Evolutionary conservation across 2,797 vertebrate species (phyloP).

Genomic region (Acomys russatus): DNA sequence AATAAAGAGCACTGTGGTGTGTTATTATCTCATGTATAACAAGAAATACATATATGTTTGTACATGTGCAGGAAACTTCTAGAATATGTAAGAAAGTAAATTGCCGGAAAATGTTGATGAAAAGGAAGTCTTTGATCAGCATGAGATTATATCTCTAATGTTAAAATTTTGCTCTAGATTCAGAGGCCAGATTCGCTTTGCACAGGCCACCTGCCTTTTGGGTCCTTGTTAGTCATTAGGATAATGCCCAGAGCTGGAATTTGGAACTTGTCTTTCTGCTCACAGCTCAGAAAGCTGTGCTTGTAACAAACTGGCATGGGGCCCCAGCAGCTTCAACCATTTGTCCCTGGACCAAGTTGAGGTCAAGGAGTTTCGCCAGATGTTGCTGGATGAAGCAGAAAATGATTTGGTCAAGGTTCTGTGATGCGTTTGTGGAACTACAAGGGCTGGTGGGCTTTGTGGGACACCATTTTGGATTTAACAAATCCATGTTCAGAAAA

Average conservation of each 20-base stretch:
- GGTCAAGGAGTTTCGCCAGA: neutral
- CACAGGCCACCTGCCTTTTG: neutral
- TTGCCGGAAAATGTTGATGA: conserved; percentile 33
- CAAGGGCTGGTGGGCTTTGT: neutral
- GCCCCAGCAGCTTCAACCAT: neutral
- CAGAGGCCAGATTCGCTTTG: neutral
- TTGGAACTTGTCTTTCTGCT: neutral
- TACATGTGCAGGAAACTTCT: conserved; percentile 6
- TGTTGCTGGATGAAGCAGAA: neutral
- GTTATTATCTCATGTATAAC: neutral
- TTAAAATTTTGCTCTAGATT: neutral
- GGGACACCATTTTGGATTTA: neutral
- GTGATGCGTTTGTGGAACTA: neutral
- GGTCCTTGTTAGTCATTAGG: neutral
- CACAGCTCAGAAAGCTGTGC: conserved; percentile 33
- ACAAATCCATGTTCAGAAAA: neutral
- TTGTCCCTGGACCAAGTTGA: conserved; percentile 22
- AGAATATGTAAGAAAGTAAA: conserved; percentile 56
- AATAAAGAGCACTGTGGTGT: neutral
- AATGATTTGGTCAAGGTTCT: neutral
- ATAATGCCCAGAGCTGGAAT: neutral
- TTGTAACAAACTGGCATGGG: neutral
- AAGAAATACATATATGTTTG: conserved; percentile 40
- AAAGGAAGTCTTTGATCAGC: conserved; percentile 40
- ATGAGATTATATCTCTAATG: neutral